Conservation (phyloP, 2,797 vertebrate genomes). For the Australoheros facetus region DNA sequence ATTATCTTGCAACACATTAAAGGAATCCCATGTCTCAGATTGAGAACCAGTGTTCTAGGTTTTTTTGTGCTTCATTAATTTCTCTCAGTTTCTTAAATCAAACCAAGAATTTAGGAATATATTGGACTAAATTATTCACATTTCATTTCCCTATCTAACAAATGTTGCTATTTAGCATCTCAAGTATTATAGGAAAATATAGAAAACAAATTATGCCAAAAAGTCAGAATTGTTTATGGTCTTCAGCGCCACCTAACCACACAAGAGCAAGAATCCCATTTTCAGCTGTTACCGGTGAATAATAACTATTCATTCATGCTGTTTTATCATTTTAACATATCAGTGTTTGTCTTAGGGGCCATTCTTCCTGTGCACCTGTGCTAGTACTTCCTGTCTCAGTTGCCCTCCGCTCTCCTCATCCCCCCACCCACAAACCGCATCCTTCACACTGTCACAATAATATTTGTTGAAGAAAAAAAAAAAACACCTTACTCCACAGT, state of each 20-base stretch:
- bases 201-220: background rate
- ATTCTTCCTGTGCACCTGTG: slow-evolving; percentile 87
- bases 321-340: slow-evolving; percentile 32
- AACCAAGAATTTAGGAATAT: background rate
- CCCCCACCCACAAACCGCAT: slow-evolving; percentile 79
- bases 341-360: slow-evolving; percentile 72
- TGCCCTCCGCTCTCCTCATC: slow-evolving; percentile 63
- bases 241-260: background rate
- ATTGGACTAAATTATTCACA: background rate
- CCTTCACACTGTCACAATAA: slow-evolving; percentile 71
- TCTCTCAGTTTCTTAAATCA: background rate
- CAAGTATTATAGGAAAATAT: background rate
- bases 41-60: background rate
- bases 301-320: slow-evolving; percentile 46
- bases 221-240: background rate
- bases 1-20: background rate
- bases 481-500: slow-evolving; percentile 7
- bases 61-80: background rate
- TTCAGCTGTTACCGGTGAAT: slow-evolving; percentile 30
- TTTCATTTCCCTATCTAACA: background rate
- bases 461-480: slow-evolving; percentile 37
- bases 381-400: slow-evolving; percentile 81
- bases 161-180: background rate
- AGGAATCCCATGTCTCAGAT: background rate
- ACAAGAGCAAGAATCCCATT: background rate